Evolutionary conservation across 2,113 vertebrate genomes (phyloP).

Genomic region (Crotophaga sulcirostris): DNA sequence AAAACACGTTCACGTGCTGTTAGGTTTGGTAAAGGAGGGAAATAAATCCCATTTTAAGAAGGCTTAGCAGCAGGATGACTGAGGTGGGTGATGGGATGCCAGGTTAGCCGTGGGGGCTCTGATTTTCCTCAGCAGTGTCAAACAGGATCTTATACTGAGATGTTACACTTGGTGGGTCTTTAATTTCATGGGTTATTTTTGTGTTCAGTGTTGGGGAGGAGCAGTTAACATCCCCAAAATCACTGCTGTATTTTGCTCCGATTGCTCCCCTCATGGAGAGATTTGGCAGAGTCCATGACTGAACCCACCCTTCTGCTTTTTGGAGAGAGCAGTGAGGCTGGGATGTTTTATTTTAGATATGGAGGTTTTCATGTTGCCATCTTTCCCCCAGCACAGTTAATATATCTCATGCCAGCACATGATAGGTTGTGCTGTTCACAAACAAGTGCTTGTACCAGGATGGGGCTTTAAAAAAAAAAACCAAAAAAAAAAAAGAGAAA

Average conservation of each 20-base stretch:
- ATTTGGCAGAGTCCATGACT: not conserved
- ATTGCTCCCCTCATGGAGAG: not conserved
- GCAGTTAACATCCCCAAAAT: not conserved
- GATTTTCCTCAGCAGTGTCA: not conserved
- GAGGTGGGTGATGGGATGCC: fast-evolving
- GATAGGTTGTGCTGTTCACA: not conserved
- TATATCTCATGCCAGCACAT: not conserved
- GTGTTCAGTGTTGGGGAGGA: not conserved
- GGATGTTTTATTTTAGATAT: not conserved
- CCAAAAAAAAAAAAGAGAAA: not conserved
- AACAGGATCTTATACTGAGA: not conserved
- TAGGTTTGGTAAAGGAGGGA: not conserved
- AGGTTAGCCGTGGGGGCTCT: not conserved
- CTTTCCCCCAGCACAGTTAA: not conserved
- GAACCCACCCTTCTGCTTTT: not conserved
- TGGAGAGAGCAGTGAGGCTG: not conserved
- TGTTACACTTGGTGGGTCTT: not conserved
- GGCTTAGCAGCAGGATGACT: not conserved
- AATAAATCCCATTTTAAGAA: not conserved
- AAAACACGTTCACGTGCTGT: not conserved
- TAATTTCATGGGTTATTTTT: not conserved
- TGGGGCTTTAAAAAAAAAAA: slow-evolving; percentile 12
- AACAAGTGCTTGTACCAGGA: not conserved
- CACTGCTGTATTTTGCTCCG: not conserved
- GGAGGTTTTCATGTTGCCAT: not conserved